Evolutionary conservation across 35 echinoderm and acorn worm genomes (phyloP).

Genomic region (Patiria miniata): DNA sequence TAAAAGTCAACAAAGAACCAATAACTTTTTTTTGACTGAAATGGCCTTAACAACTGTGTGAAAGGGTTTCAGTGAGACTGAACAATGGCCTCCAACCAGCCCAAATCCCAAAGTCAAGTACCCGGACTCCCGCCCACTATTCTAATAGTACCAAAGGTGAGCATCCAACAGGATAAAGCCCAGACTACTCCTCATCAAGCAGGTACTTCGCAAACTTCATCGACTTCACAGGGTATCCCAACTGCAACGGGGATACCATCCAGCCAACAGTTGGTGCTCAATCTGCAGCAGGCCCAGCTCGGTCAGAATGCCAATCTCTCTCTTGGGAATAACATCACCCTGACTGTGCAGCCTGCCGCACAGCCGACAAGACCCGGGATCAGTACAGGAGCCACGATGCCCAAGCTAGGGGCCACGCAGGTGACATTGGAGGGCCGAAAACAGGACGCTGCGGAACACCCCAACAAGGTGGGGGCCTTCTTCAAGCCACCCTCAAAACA

Average conservation of each 20-base stretch:
- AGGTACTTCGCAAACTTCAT: not conserved
- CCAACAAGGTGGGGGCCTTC: conserved; percentile 23
- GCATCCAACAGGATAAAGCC: conserved; percentile 12
- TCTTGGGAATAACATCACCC: conserved; percentile 6
- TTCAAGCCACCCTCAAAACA: not conserved
- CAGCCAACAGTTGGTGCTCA: conserved; percentile 4
- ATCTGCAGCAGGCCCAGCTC: conserved; percentile 7
- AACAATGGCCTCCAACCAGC: not conserved
- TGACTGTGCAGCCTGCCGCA: conserved; percentile 7
- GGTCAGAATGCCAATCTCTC: not conserved
- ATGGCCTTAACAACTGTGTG: not conserved
- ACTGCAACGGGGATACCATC: not conserved
- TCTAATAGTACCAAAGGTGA: conserved; percentile 7
- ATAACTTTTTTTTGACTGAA: not conserved
- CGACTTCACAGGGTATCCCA: not conserved
- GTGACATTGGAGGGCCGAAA: not conserved
- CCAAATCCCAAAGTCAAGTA: conserved; percentile 27
- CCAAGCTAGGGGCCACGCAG: not conserved
- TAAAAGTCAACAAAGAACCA: not conserved
- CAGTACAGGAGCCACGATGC: not conserved
- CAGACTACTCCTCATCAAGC: not conserved
- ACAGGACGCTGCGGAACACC: not conserved
- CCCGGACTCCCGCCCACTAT: conserved; percentile 4
- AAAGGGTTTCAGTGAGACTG: not conserved
- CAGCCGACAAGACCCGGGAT: not conserved